Evolutionary conservation across 2,888 invertebrate species (phyloP), one percentile per base, ranked within the genome.

Genomic region (Metalampra italica): DNA sequence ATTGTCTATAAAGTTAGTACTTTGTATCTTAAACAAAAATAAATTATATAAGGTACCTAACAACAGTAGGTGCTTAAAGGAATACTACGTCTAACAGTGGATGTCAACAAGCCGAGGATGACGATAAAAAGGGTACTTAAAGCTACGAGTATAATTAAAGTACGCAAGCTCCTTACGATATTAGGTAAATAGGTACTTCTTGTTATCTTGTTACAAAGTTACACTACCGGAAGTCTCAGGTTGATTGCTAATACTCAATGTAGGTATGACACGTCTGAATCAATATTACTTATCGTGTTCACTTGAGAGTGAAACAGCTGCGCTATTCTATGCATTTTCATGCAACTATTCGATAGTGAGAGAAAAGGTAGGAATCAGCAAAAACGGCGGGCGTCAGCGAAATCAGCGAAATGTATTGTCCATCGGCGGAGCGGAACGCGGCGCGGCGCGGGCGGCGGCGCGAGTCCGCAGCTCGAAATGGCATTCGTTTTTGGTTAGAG

Each of bases 331-430:
- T 62, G 60, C 62, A 62, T 58, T 64, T 60, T 49, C 47, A 42
- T 49, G 55, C 51, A 54, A 47, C 51, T 42, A 57, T 62, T 55
- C 57, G 57, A 58, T 60, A 56, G 55, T 47, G 45, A 29, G 53
- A 56, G 60, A 57, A 71, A 71, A 71, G 65, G 70, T 67, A 66
- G 64, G 62, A 66, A 67, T 83, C 83, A 83, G 85, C 77, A 70
- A 76, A 74, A 74, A 62, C 71, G 52, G 54, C 65, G 76, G 52
- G 54, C 65, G 76, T 86, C 86, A 81, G 86, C 87, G 61, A 70
- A 86, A 82, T 85, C 86, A 83, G 73, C 65, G 71, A 75, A 82
- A 79, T 76, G 78, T 79, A 84, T 83, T 84, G 86, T 83, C 75
- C 71, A 66, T 56, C 71, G 68, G 54, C 63, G 65, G 68, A 70